Evolutionary conservation across 2,113 vertebrate genomes (phyloP), one percentile per base, ranked within the genome.

Genomic region (Hypomesus transpacificus): DNA sequence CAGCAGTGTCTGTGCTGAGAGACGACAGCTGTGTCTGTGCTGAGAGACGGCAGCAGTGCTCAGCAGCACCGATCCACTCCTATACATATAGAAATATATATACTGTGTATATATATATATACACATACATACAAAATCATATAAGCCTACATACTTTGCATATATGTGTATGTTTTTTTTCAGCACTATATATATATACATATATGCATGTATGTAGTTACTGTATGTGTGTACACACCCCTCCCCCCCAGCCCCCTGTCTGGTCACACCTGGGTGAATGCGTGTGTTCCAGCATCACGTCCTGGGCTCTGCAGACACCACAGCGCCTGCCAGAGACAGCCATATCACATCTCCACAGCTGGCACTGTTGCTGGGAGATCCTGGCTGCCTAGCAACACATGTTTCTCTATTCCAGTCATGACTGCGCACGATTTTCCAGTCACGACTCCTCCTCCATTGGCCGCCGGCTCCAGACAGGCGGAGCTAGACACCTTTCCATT

Each of bases 311-410:
- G 70, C 59, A 80, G 62, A 73, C 76, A 83, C 65, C 78, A 65
- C 63, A 65, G 68, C 73, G 31, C 81, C 67, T 71, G 50, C 72
- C 71, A 20, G 56, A 61, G 46, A 64, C 78, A 53, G 66, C 13
- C 80, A 77, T 20, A 26, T 34, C 77, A 26, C 81, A 74, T 77
- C 83, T 83, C 86, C 70, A 76, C 83, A 88, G 86, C 82, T 84
- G 85, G 65, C 61, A 31, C 22, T 74, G 90, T 91, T 93, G 92
- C 65, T 76, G 91, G 87, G 92, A 78, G 85, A 90, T 31, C 61
- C 52, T 73, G 75, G 90, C 88, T 92, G 90, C 93, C 83, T 89
- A 87, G 93, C 90, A 94, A 93, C 93, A 85, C 78, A 79, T 73
- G 67, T 78, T 90, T 88, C 87, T 89, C 82, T 87, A 82, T 85